Evolutionary conservation across 1,140 invertebrate species (phyloP).

Genomic region (Dreissena polymorpha): DNA sequence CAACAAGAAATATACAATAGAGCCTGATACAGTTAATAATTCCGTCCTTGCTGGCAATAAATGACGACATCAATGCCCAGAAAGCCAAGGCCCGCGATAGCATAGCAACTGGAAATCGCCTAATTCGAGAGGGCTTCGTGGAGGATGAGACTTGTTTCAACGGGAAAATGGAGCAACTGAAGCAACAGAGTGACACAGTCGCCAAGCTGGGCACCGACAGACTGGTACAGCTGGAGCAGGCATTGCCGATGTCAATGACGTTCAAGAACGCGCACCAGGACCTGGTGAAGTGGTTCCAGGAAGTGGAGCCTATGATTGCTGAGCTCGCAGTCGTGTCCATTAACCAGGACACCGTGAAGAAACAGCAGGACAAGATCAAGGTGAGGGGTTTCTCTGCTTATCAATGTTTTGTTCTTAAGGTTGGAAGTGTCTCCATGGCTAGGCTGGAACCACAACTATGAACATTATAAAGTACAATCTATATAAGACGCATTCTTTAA

Average conservation of each 20-base stretch:
- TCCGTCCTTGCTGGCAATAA: constrained; percentile 83
- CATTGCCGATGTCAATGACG: constrained; percentile 86
- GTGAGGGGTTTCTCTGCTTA: constrained; percentile 73
- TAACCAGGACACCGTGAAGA: constrained; percentile 93
- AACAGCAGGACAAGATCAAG: constrained; percentile 97
- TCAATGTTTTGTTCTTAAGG: too few relatives aligned
- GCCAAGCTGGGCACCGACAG: constrained; percentile 91
- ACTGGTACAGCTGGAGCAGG: constrained; percentile 94
- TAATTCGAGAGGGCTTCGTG: constrained; percentile 93
- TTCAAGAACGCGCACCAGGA: constrained; percentile 96
- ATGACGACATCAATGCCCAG: constrained; percentile 97
- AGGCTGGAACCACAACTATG: too few relatives aligned
- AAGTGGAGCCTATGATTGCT: constrained; percentile 91
- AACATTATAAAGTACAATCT: too few relatives aligned
- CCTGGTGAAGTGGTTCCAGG: constrained; percentile 94
- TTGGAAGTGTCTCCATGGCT: too few relatives aligned
- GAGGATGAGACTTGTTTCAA: constrained; percentile 93
- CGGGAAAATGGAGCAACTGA: constrained; percentile 94
- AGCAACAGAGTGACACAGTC: constrained; percentile 94
- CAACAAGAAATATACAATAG: not conserved
- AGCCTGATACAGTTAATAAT: not conserved
- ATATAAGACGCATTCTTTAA: too few relatives aligned
- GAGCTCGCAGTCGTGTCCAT: constrained; percentile 94
- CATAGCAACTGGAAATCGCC: constrained; percentile 94
- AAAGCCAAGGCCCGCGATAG: constrained; percentile 94